Evolutionary conservation across 30 jellyfish, hydroid and myxozoan genomes (phyloP).

Genomic region (Aurelia sp.): DNA sequence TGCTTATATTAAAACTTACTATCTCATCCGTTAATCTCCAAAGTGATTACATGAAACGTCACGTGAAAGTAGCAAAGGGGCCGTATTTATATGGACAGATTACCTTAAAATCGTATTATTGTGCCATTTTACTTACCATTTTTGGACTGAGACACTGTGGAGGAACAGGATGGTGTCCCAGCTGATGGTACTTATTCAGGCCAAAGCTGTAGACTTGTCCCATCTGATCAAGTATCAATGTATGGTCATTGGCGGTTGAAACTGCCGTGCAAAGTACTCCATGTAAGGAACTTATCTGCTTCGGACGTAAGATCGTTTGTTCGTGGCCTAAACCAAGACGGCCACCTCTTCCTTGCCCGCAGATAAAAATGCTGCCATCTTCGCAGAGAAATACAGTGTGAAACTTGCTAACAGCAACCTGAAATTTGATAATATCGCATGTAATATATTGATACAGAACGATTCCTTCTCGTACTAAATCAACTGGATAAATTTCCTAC

Average conservation of each 20-base stretch:
- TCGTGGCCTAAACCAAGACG: constrained; percentile 88
- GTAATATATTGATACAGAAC: not conserved
- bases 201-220: constrained; percentile 92
- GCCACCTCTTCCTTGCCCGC: constrained; percentile 96
- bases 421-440: not conserved
- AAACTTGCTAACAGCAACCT: constrained; percentile 77
- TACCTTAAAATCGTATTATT: too few species aligned
- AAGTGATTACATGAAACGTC: too few species aligned
- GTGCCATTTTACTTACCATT: constrained; percentile 16
- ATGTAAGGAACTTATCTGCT: constrained; percentile 36
- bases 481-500: too few species aligned
- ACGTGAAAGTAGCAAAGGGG: too few species aligned
- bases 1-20: too few species aligned
- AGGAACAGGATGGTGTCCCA: constrained; percentile 86
- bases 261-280: constrained; percentile 62
- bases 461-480: too few species aligned
- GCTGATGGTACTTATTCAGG: constrained; percentile 77
- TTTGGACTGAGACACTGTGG: constrained; percentile 46
- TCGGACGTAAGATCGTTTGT: constrained; percentile 78
- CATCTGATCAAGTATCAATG: constrained; percentile 81
- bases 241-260: constrained; percentile 78
- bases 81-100: too few species aligned
- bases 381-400: constrained; percentile 79
- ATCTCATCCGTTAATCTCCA: too few species aligned
- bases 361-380: constrained; percentile 72